Percentiles rank a stretch among this genome's conserved stretches.
Conservation (phyloP, 2,797 vertebrate genomes). For the Lophius americanus region DNA sequence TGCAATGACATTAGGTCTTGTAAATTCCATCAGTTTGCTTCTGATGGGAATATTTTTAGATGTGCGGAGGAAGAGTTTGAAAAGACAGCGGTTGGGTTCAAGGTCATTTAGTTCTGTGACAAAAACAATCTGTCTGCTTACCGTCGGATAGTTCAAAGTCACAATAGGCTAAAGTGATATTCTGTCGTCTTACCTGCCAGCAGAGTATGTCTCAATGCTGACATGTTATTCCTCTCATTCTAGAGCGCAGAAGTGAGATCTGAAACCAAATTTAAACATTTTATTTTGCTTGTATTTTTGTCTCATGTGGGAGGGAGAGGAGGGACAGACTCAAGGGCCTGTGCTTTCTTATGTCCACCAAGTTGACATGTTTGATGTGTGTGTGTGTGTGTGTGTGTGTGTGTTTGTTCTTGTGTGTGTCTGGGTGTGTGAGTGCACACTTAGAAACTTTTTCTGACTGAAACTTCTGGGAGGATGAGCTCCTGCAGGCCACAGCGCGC, state of each 20-base stretch:
- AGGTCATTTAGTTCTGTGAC: slow-evolving; percentile 76
- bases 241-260: slow-evolving; percentile 63
- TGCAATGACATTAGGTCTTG: slow-evolving; percentile 78
- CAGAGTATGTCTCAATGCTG: slow-evolving; percentile 68
- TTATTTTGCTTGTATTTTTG: slow-evolving; percentile 64
- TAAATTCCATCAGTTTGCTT: slow-evolving; percentile 76
- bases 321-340: slow-evolving; percentile 47
- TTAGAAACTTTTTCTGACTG: slow-evolving; percentile 75
- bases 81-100: slow-evolving; percentile 66
- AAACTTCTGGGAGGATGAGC: slow-evolving; percentile 75
- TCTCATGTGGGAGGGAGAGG: slow-evolving; percentile 64
- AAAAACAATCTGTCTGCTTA: slow-evolving; percentile 82
- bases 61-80: slow-evolving; percentile 71
- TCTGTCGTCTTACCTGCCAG: slow-evolving; percentile 78
- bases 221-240: slow-evolving; percentile 78
- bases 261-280: slow-evolving; percentile 79
- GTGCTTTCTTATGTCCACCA: slow-evolving; percentile 47
- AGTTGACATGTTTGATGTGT: slow-evolving; percentile 70
- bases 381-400: slow-evolving; percentile 38
- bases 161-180: slow-evolving; percentile 76
- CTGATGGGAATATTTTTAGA: slow-evolving; percentile 82
- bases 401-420: slow-evolving; percentile 4
- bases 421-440: background rate
- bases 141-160: slow-evolving; percentile 80
- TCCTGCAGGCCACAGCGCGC: slow-evolving; percentile 68